Evolutionary conservation across 2,888 invertebrate species (phyloP), one percentile per base, ranked within the genome.

Genomic region (Phaonia tiefii): DNA sequence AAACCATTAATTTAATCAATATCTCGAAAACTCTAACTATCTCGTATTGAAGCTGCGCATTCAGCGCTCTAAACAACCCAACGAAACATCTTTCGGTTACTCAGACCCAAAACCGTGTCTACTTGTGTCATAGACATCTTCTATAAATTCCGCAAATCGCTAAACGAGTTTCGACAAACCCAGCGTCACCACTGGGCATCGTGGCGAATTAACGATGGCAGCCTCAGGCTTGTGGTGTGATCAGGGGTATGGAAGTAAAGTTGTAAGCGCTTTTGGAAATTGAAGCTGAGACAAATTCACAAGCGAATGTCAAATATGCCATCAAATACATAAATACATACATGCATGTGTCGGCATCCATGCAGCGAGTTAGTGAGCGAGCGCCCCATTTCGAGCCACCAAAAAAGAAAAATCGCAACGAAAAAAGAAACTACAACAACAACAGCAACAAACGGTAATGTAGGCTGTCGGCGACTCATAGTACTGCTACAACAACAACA

Each of bases 311-410:
- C 63, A 63, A 63, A 42, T 42, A 63, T 5, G 42, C 63, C 63
- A 63, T 65, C 70, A 69, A 63, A 54, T 79, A 85, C 83, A 85
- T 83, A 56, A 67, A 60, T 83, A 80, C 79, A 83, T 82, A 85
- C 82, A 80, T 72, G 17, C 20, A 39, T 63, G 2, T 44, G 44
- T 44, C 11, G 11, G 44, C 5, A 44, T 44, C 13, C n/a, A n/a
- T n/a, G n/a, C n/a, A 31, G 31, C 31, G 31, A 31, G 31, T 31
- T 31, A 31, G 8, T 31, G 22, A 13, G 44, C 11, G 54, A 1
- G 3, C 3, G 20, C 25, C 54, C 49, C 54, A 22, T 54, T 54
- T 60, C 11, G 20, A 17, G 15, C 22, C 60, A 10, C 60, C 11
- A 8, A 60, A 11, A 42, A n/a, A 37, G 17, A 37, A 13, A n/a